These are phyloP conservation scores for Rhineura floridana DNA, from an alignment of 2,113 vertebrate genomes.

Conservation along the genomic window DNA sequence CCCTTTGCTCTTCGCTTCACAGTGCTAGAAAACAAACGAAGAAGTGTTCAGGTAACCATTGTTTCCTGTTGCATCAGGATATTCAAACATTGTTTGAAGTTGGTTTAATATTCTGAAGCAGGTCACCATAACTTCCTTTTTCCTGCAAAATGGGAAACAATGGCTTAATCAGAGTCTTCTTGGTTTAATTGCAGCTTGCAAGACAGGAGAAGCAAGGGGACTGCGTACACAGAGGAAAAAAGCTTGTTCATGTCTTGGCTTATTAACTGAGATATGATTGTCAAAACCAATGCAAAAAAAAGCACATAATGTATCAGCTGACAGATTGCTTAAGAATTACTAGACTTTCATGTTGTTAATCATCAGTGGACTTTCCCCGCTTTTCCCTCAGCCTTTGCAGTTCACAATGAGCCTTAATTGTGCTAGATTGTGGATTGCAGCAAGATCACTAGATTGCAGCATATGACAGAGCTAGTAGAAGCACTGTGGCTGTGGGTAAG, in stretches of 20 bases:
- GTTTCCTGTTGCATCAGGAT: too few species aligned
- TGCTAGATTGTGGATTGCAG: too few species aligned
- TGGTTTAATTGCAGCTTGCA: not conserved
- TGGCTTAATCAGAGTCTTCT: not conserved
- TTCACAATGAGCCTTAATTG: too few species aligned
- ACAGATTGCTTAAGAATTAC: not conserved
- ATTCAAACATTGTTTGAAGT: not conserved
- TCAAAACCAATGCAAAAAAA: too few species aligned
- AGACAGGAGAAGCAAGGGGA: not conserved
- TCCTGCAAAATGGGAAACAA: too few species aligned
- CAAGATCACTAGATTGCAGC: not conserved
- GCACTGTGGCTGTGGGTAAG: not conserved
- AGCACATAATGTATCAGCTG: not conserved
- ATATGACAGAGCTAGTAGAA: not conserved
- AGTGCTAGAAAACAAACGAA: not conserved
- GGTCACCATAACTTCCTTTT: too few species aligned
- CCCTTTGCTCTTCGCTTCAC: not conserved
- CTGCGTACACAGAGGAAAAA: not conserved
- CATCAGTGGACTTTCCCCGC: not conserved
- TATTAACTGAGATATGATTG: too few species aligned
- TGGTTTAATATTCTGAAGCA: not conserved
- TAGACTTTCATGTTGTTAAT: too few species aligned
- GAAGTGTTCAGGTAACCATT: too few species aligned
- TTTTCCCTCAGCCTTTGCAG: not conserved
- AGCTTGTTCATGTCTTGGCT: too few species aligned